Conservation (phyloP, 2,113 vertebrate genomes). For the Atlantisia rogersi region DNA sequence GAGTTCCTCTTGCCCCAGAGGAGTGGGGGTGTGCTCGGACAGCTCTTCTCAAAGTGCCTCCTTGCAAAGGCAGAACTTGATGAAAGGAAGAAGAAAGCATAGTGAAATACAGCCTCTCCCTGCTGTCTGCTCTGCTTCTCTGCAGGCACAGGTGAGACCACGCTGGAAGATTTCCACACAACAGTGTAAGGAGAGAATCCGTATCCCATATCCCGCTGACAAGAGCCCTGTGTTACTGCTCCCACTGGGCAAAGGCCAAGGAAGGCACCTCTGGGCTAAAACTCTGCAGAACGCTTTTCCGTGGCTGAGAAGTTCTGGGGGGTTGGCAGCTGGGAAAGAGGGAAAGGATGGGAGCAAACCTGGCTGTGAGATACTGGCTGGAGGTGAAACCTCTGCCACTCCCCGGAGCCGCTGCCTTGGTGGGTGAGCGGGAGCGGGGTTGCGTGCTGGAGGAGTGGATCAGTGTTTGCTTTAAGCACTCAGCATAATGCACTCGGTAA, state of each 20-base stretch:
- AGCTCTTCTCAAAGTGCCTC: not conserved
- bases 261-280: not conserved
- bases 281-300: not conserved
- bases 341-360: not conserved
- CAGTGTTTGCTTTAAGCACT: not conserved
- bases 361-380: not conserved
- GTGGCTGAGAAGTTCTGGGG: not conserved
- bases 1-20: not conserved
- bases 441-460: not conserved
- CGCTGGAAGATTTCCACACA: not conserved
- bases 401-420: accelerated
- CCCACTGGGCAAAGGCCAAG: not conserved
- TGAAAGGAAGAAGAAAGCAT: not conserved
- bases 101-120: not conserved
- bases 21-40: not conserved
- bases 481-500: not conserved
- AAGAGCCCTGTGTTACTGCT: too few species aligned
- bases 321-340: not conserved
- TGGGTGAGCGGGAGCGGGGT: not conserved
- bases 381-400: not conserved
- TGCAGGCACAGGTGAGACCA: not conserved
- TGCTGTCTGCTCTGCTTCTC: not conserved
- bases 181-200: not conserved
- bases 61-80: not conserved
- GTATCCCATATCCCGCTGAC: not conserved